A percentile compares a stretch with the other conserved stretches of the same genome.
phyloP scores from a whole-genome alignment of 2,113 vertebrate species.

The Ochotona curzoniae region DNA sequence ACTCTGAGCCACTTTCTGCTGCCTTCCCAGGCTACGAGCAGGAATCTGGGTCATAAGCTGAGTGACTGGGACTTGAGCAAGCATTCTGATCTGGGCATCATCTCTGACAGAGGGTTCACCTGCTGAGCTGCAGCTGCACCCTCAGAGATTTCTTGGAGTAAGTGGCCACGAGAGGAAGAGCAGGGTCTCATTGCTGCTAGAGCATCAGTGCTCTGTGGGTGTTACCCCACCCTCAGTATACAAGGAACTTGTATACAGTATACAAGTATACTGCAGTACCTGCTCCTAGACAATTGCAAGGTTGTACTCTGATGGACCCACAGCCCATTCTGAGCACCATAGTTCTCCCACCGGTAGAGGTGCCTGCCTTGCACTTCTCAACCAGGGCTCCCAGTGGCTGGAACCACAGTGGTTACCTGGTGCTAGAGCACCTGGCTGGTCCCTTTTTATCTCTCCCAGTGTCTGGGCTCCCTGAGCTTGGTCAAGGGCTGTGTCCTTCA shows the following conservation, averaged over 20 bases:
- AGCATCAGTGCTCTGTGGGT: background rate
- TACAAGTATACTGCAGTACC: background rate
- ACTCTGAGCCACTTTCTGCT: no score
- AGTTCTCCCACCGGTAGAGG: background rate
- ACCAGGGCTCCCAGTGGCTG: background rate
- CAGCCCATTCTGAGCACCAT: background rate
- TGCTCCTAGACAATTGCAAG: background rate
- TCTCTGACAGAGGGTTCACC: no score
- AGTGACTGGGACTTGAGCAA: no score
- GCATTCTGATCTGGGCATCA: no score
- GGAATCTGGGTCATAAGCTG: no score
- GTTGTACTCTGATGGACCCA: background rate
- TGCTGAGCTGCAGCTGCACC: no score
- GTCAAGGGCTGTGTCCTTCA: background rate
- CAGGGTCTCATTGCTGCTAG: background rate
- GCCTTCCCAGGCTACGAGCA: no score
- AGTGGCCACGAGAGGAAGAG: background rate
- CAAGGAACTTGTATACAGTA: no score
- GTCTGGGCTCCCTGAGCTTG: no score
- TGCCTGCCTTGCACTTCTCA: background rate
- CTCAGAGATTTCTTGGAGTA: background rate
- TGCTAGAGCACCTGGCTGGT: background rate
- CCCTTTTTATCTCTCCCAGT: background rate
- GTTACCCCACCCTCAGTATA: background rate
- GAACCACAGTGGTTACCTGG: no score